Base-by-base conservation (phyloP, 2,113 vertebrate species). In the Apodemus speciosus region DNA sequence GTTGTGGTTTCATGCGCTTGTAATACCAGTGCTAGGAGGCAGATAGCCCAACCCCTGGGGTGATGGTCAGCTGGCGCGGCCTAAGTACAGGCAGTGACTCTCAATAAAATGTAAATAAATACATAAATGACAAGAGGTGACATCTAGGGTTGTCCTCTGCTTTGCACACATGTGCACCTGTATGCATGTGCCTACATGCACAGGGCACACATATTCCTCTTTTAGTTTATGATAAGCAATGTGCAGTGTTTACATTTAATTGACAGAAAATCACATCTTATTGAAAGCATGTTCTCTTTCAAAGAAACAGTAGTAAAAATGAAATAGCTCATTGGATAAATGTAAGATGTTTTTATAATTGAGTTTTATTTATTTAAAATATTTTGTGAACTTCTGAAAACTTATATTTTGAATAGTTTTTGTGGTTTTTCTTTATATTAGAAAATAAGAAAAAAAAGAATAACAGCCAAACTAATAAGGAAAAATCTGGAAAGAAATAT, bases 341-440 rank as follows among this genome's bases (percentile, higher is more conserved):
- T 71, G 85, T 87, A 79, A 89, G 16, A 69, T 32, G 5, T 92
- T 91, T 38, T 5, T 95, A 18, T 80, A 85, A 60, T 85, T 94
- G 58, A 76, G 2, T 9, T 69, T 49, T 76, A 58, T 83, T 68
- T 94, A 35, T 69, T 75, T 76, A 14, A 85, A 68, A 18, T 51
- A 16, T n/a, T 43, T 38, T 92, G 9, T 75, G 15, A 64, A 83
- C 79, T 94, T 86, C 75, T 92, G 27, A 94, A 89, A 96, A 79
- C 20, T 73, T 32, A 6, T 66, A 81, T 51, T 94, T 16, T 76
- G 53, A 88, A 56, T 94, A 87, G 20, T 87, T 91, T 93, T 92
- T 93, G 62, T 93, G 58, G 0, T 88, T 79, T 85, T 95, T 88
- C 23, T 90, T 96, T 85, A 68, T 88, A 95, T 96, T 88, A 97